phyloP scores from a whole-genome alignment of 2,113 vertebrate species.

The Pristiophorus japonicus region DNA sequence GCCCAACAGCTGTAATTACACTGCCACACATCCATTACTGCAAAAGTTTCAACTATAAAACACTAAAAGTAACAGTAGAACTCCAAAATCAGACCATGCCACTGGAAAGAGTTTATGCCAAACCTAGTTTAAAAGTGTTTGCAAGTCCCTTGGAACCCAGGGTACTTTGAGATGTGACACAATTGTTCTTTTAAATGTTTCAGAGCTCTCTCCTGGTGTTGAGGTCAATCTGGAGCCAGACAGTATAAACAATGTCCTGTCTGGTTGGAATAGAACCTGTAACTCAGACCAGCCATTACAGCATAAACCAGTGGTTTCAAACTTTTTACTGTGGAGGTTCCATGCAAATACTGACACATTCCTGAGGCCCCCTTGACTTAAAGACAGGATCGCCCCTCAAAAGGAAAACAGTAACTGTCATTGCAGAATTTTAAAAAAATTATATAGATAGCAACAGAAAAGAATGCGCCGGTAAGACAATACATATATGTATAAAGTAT shows the following conservation, averaged over 20 bases:
- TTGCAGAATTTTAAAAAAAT: not conserved
- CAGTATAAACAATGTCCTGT: not conserved
- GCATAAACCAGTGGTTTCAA: not conserved
- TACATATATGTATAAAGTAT: not conserved
- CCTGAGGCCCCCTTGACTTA: no score
- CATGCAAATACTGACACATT: not conserved
- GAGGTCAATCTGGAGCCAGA: not conserved
- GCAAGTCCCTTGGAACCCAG: not conserved
- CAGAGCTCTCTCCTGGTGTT: not conserved
- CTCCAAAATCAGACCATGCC: not conserved
- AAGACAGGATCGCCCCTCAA: not conserved
- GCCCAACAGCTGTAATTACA: not conserved
- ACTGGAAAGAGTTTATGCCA: not conserved
- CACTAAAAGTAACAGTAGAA: not conserved
- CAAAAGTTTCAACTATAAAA: not conserved
- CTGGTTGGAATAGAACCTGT: not conserved
- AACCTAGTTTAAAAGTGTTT: not conserved
- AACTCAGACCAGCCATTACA: not conserved
- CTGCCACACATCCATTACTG: not conserved
- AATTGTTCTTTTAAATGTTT: not conserved
- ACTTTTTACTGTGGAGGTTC: not conserved
- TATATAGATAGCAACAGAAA: not conserved
- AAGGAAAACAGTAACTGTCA: not conserved
- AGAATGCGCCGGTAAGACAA: not conserved
- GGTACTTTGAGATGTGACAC: not conserved